Conservation (phyloP, 2,888 invertebrate genomes). For the Zelleria hepariella region DNA sequence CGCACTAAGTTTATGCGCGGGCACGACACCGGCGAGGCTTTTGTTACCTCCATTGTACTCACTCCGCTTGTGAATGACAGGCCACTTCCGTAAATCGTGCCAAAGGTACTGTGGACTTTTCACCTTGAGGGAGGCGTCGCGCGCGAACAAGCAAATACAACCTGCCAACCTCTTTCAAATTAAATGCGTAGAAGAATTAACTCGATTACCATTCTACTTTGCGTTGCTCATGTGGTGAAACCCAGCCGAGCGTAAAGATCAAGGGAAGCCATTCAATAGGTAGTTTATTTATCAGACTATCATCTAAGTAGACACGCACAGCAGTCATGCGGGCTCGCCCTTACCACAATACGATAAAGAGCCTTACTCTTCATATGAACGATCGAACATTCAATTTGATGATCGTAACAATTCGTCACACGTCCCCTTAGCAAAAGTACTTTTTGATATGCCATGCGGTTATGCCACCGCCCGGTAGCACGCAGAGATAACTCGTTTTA, state of each 20-base stretch:
- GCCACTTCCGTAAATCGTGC: constrained; percentile 27
- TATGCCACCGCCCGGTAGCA: not conserved
- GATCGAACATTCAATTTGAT: not conserved
- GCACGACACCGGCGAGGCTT: constrained; percentile 16
- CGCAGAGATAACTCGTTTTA: constrained; percentile 5
- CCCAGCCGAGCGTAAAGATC: not conserved
- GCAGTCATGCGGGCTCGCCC: not conserved
- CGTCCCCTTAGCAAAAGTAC: not conserved
- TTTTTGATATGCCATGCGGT: too few relatives aligned
- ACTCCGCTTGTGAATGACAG: constrained; percentile 21
- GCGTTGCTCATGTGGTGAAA: not conserved
- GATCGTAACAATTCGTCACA: not conserved
- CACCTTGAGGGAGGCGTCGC: not conserved
- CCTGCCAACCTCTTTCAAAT: not conserved
- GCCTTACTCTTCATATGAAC: not conserved
- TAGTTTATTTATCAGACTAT: not conserved
- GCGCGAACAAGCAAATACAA: not conserved
- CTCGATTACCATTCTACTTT: not conserved
- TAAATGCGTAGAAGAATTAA: not conserved
- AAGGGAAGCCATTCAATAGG: not conserved
- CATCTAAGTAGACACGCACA: not conserved
- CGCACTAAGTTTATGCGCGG: constrained; percentile 15
- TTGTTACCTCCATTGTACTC: constrained; percentile 23
- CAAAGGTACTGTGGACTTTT: not conserved
- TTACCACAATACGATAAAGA: too few relatives aligned